phyloP scores from a whole-genome alignment of 2,113 vertebrate species.

The Cisticola juncidis region DNA sequence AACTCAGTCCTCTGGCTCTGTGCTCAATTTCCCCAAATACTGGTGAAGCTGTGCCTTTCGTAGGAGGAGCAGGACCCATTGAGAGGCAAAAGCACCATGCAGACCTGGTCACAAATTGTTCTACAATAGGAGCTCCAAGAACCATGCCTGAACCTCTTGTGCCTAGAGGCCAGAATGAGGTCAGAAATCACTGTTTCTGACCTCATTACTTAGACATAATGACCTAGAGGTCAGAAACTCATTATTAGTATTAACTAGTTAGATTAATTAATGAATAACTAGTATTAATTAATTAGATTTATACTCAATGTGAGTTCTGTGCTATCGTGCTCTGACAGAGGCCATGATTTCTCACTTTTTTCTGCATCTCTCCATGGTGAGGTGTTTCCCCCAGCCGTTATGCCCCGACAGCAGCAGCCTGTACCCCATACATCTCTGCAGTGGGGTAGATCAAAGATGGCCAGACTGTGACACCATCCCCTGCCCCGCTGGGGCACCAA shows the following conservation, averaged over 20 bases:
- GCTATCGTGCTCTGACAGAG: background rate
- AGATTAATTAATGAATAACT: no score
- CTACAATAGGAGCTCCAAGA: background rate
- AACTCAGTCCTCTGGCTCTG: background rate
- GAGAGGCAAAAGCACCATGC: background rate
- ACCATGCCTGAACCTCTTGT: fast-evolving
- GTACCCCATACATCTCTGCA: background rate
- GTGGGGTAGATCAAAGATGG: background rate
- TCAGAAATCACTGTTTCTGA: background rate
- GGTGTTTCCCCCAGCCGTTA: background rate
- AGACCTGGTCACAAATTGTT: background rate
- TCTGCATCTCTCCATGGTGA: background rate
- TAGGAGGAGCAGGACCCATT: background rate
- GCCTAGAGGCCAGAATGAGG: background rate
- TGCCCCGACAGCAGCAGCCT: background rate
- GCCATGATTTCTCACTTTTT: background rate
- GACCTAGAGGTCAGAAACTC: background rate
- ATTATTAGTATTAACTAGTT: background rate
- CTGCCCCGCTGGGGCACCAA: background rate
- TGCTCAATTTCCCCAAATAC: background rate
- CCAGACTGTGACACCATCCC: background rate
- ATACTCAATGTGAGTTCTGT: background rate
- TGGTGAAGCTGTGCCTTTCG: background rate
- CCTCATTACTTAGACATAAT: background rate
- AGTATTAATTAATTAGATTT: background rate